phyloP scores from a whole-genome alignment of 1,140 invertebrate species.

The Elymnias hypermnestra region DNA sequence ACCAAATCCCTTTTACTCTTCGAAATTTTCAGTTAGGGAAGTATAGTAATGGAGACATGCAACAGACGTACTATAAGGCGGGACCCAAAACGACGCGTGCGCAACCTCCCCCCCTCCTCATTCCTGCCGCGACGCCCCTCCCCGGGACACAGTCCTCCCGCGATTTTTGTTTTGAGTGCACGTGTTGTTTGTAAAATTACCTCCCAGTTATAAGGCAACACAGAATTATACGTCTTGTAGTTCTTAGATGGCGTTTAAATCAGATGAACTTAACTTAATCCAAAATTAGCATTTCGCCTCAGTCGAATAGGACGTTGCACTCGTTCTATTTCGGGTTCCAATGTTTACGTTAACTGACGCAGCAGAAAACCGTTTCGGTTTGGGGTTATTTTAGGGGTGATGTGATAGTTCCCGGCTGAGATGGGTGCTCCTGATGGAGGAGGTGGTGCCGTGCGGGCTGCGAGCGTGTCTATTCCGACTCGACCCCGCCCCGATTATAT shows the following conservation, averaged over 20 bases:
- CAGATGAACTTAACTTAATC: too few species aligned
- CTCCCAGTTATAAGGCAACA: too few species aligned
- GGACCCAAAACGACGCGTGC: constrained; percentile 25
- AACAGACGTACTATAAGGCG: constrained; percentile 15
- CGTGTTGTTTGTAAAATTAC: constrained; percentile 20
- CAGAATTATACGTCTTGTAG: too few species aligned
- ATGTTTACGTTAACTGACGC: constrained; percentile 42
- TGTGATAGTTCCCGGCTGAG: constrained; percentile 25
- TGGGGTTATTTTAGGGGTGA: background rate
- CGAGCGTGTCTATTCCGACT: constrained; percentile 31
- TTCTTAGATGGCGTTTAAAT: too few species aligned
- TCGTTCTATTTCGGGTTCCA: constrained; percentile 35
- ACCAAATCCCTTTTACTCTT: too few species aligned
- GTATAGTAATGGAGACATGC: constrained; percentile 19
- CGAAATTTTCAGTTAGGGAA: too few species aligned
- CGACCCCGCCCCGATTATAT: constrained; percentile 54
- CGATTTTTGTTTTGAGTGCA: constrained; percentile 32
- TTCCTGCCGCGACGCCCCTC: background rate
- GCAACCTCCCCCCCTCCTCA: constrained; percentile 19
- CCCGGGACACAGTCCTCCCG: constrained; percentile 21
- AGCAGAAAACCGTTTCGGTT: constrained; percentile 10
- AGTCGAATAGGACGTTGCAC: constrained; percentile 38
- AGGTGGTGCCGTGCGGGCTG: constrained; percentile 55
- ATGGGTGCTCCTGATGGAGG: constrained; percentile 28
- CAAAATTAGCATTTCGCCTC: constrained; percentile 25